A percentile compares a stretch with the other conserved stretches of the same genome.
phyloP scores from a whole-genome alignment of 2,113 vertebrate genomes.

The Formicarius rufipectus region DNA sequence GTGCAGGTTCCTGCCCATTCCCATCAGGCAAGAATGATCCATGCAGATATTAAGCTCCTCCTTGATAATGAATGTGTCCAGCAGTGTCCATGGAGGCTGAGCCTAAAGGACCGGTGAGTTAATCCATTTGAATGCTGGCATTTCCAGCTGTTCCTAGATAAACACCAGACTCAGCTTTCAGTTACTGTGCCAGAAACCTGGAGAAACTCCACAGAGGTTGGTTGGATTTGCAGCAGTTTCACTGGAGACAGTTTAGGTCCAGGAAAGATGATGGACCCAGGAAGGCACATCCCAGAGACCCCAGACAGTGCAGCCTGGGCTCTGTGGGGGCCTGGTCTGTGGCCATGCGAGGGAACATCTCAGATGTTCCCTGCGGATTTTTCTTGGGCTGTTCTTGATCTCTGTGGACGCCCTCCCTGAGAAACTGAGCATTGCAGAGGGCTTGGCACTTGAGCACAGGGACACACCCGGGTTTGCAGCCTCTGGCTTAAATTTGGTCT shows the following conservation, averaged over 20 bases:
- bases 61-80: background rate
- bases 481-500: background rate
- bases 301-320: background rate
- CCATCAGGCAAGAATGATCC: conserved; percentile 10
- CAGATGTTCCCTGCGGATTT: background rate
- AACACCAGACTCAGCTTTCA: background rate
- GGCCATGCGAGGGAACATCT: background rate
- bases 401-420: background rate
- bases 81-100: background rate
- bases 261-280: background rate
- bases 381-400: background rate
- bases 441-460: background rate
- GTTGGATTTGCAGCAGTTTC: background rate
- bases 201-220: conserved; percentile 8
- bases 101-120: background rate
- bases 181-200: conserved; percentile 41
- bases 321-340: background rate
- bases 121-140: background rate
- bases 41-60: background rate
- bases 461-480: background rate
- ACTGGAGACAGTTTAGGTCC: background rate
- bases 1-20: background rate
- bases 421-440: background rate
- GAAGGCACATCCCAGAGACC: background rate
- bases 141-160: background rate